A percentile compares a stretch with the other conserved stretches of the same genome.
Evolutionary conservation across 2,797 vertebrate genomes (phyloP).

Genomic region (Propithecus perrieri): DNA sequence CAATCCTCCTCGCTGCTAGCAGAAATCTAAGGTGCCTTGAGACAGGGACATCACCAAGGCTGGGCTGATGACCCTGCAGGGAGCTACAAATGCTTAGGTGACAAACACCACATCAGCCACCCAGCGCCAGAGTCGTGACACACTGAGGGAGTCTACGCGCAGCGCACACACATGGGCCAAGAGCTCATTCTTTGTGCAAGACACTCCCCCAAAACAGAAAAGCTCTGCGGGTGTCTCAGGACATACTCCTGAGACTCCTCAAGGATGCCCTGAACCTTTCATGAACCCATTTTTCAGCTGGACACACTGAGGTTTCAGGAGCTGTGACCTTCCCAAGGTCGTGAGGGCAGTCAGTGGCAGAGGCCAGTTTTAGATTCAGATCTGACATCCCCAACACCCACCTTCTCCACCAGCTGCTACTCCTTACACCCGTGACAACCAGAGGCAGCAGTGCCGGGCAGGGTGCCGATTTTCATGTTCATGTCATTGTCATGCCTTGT

Average conservation of each 20-base stretch:
- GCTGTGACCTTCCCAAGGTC: neutral
- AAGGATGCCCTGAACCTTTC: neutral
- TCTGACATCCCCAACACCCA: neutral
- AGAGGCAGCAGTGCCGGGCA: rapidly evolving
- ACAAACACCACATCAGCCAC: neutral
- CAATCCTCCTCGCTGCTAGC: neutral
- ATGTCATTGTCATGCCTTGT: neutral
- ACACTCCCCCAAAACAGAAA: neutral
- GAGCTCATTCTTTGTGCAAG: too few relatives aligned
- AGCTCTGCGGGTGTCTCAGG: neutral
- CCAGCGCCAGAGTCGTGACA: rapidly evolving
- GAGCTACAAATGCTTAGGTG: too few relatives aligned
- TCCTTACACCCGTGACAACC: rapidly evolving
- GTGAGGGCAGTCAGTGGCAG: neutral
- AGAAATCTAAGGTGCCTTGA: neutral
- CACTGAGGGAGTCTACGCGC: rapidly evolving
- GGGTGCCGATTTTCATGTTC: too few relatives aligned
- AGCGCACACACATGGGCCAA: rapidly evolving
- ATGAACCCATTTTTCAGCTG: neutral
- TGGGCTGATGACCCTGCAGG: neutral
- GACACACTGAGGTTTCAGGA: neutral
- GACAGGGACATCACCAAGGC: neutral
- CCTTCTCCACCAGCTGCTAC: neutral
- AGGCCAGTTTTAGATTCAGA: neutral
- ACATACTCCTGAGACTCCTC: neutral